Base-by-base conservation (phyloP, 2,888 invertebrate genomes). In the Halictus quadricinctus region DNA sequence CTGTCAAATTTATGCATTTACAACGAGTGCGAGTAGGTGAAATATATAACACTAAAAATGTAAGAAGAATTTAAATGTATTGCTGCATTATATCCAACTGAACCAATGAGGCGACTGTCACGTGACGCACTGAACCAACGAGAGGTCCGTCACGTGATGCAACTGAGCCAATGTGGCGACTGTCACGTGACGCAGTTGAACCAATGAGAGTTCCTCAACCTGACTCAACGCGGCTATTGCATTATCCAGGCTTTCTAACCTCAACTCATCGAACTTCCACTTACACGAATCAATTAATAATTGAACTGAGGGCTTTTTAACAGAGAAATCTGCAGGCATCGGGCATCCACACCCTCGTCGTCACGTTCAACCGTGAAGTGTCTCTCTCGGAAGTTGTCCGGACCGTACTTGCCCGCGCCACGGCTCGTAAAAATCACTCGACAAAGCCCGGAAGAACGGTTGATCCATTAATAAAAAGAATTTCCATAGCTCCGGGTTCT, bases 381-480 rank as follows among this genome's bases (percentile, higher is more conserved):
- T 41, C 60, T 60, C 21, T 13, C 29, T 29, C 18, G 36, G 3
- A 70, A 70, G 2, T 41, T 21, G 69, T 69, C 21, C 21, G 36
- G 12, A 18, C 25, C n/a, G 41, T 1, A 43, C 18, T 18, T 12
- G 18, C 12, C 54, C 10, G 54, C 58, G 43, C 5, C 43, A 7
- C 75, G 25, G 15, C 18, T 21, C 69, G 21, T 69, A 69, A 69
- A 41, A 69, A 69, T 69, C 69, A 41, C 41, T 41, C 69, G 69
- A 21, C 69, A 21, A 66, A 41, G 41, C 69, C 69, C 41, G 69
- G 69, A 6, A 60, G 29, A 48, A 29, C 72, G 66, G 13, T 80
- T 50, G 13, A 18, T 43, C 83, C 81, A 81, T 83, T 81, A 81
- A 66, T 64, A 72, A 48, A 48, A 66, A 76, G 64, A 76, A 72